Percentiles rank a stretch among this genome's conserved stretches.
These are phyloP conservation scores for Philotrypesis tridentata DNA, from an alignment of 1,140 invertebrate genomes.

Conservation along the genomic window DNA sequence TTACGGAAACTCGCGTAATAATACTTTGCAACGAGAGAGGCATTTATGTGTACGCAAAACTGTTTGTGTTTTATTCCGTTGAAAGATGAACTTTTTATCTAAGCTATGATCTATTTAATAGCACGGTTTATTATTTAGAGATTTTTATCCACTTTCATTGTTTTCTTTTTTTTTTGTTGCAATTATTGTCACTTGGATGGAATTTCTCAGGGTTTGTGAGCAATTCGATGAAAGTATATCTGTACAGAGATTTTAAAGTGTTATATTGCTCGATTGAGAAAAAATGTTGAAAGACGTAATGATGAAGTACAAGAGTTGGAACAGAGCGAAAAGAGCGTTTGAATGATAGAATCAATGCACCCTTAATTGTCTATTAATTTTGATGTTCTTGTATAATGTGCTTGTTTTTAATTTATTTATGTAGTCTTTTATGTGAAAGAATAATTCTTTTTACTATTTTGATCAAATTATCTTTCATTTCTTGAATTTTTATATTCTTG, in stretches of 20 bases:
- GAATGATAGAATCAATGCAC: background rate
- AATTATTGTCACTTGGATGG: conserved; percentile 16
- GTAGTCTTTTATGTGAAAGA: background rate
- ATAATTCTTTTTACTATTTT: background rate
- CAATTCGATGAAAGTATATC: conserved; percentile 39
- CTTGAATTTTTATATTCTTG: background rate
- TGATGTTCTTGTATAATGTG: background rate
- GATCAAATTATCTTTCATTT: background rate
- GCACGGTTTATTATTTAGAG: conserved; percentile 19
- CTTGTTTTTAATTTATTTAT: conserved; percentile 12
- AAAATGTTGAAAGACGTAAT: background rate
- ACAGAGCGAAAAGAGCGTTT: conserved; percentile 17
- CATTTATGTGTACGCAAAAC: background rate
- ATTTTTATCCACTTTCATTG: conserved; percentile 18
- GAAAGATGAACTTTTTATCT: conserved; percentile 14
- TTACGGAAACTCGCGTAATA: background rate
- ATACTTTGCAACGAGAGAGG: background rate
- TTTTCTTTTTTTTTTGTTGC: conserved; percentile 17
- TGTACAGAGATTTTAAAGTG: conserved; percentile 29
- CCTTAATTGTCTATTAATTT: background rate
- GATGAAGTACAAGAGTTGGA: conserved; percentile 35
- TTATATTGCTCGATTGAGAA: conserved; percentile 26
- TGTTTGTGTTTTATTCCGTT: conserved; percentile 1
- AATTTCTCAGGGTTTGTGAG: conserved; percentile 18
- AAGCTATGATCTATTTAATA: background rate